Evolutionary conservation across 2,113 vertebrate species (phyloP).

Genomic region (Catagonus wagneri): DNA sequence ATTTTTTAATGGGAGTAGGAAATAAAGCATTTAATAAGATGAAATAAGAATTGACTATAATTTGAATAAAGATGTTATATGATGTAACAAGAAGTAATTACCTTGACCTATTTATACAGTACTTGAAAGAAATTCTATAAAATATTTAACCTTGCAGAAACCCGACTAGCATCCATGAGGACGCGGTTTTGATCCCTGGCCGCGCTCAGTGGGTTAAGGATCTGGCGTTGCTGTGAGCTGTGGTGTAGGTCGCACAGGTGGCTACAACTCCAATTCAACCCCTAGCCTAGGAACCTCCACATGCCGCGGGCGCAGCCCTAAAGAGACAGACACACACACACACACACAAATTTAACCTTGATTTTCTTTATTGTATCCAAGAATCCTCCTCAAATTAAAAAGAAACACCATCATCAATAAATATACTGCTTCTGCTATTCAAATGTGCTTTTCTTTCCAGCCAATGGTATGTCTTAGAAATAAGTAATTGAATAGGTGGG

Average conservation of each 20-base stretch:
- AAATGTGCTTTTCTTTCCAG: background rate
- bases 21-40: background rate
- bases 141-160: background rate
- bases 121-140: background rate
- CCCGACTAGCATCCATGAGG: no score
- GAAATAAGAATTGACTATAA: background rate
- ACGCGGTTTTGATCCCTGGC: no score
- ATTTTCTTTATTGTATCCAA: background rate
- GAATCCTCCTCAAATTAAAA: background rate
- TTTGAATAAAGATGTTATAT: background rate
- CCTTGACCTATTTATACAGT: background rate
- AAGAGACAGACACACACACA: no score
- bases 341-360: background rate
- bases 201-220: no score
- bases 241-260: no score
- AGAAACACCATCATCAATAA: background rate
- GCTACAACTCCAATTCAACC: no score
- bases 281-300: no score
- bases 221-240: no score
- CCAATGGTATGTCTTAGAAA: background rate
- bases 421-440: background rate
- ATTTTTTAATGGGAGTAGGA: background rate
- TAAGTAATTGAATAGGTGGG: background rate
- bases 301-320: no score
- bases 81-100: background rate